Evolutionary conservation across 2,888 invertebrate genomes (phyloP), one percentile per base, ranked within the genome.

Genomic region (Thyatira batis): DNA sequence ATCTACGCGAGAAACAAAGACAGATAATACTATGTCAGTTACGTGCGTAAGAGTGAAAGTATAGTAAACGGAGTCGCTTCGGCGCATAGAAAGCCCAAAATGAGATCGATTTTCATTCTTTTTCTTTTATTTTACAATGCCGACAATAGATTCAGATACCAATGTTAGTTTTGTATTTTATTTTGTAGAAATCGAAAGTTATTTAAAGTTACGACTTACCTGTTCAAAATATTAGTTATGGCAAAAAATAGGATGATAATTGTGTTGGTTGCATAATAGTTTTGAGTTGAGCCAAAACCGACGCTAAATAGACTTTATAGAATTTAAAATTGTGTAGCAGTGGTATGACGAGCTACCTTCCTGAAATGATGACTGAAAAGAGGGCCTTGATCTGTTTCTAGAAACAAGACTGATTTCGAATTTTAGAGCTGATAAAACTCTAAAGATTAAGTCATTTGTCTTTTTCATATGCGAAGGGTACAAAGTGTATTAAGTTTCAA

Each of bases 101-200:
- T 65, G 53, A 52, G 52, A 50, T 57, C 53, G 44, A 56, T 63
- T 53, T 55, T 48, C 27, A 17, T 75, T 66, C 62, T 61, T 61
- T 65, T 60, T 58, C 61, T 63, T 67, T 57, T 65, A 57, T 61
- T 67, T 74, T 75, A 75, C 67, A 66, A 52, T 59, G 53, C 51
- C 56, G 54, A 71, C 73, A 78, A 76, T 67, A 50, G 66, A 57
- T 60, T 68, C 55, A 64, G 45, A 57, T 67, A 73, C 74, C 63
- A 71, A 67, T 60, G 63, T 58, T 67, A 61, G 58, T 61, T 63
- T 13, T 64, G 59, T 61, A 62, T 67, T 76, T 72, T 74, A 67
- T 71, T 39, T 75, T 65, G 55, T 65, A 61, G 71, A 76, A 82
- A 84, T 76, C 69, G 86, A 85, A 85, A 85, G 86, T 82, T 74